These are phyloP conservation scores for Diplodus sargus DNA, from an alignment of 2,797 vertebrate species.

Conservation along the genomic window DNA sequence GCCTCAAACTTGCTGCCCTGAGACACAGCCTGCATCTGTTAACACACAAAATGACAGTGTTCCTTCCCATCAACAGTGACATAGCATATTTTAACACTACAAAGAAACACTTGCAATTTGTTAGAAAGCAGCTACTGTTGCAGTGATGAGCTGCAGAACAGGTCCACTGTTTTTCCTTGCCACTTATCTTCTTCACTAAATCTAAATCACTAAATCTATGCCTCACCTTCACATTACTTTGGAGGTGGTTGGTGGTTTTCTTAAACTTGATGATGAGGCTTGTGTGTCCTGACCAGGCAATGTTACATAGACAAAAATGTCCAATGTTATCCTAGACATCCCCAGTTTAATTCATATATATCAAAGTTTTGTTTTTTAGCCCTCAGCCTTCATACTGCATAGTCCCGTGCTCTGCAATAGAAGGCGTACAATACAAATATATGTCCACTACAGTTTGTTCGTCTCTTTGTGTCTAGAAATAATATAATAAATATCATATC, in stretches of 20 bases:
- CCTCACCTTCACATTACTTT: not conserved
- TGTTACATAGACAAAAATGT: not conserved
- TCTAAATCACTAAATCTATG: not conserved
- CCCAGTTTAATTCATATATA: not conserved
- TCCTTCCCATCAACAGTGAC: not conserved
- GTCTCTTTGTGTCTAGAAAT: not conserved
- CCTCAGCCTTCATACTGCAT: not conserved
- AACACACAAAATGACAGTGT: slow-evolving; percentile 40
- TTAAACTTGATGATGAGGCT: not conserved
- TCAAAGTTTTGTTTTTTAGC: not conserved
- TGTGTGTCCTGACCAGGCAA: not conserved
- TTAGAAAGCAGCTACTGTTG: not conserved
- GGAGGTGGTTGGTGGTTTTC: not conserved
- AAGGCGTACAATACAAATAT: not conserved
- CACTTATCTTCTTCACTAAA: not conserved
- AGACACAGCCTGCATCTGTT: slow-evolving; percentile 90
- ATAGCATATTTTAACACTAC: not conserved
- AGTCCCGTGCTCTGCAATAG: not conserved
- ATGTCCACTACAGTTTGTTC: not conserved
- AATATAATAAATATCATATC: not conserved
- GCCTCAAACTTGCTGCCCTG: slow-evolving; percentile 93
- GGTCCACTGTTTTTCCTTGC: not conserved
- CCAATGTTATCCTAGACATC: not conserved
- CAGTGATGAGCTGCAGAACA: not conserved
- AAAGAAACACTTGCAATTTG: not conserved